phyloP scores from a whole-genome alignment of 2,113 vertebrate species.

The Todiramphus chloris region DNA sequence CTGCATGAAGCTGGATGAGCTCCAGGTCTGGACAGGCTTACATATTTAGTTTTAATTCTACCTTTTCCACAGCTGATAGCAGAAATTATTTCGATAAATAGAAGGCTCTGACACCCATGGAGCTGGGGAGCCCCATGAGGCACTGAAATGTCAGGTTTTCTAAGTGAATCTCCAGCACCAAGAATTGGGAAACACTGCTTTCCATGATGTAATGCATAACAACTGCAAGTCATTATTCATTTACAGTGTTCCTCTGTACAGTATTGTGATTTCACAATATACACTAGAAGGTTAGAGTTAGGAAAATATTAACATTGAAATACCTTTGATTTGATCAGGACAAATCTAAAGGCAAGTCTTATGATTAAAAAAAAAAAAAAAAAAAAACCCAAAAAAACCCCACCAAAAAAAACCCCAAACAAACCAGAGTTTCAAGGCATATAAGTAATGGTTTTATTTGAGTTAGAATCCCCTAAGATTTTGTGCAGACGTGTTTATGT shows the following conservation, averaged over 20 bases:
- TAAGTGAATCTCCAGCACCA: not conserved
- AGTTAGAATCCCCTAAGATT: slow-evolving; percentile 2
- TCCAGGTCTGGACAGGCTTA: slow-evolving; percentile 5
- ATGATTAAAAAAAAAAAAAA: not conserved
- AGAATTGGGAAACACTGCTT: not conserved
- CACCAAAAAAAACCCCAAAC: too few relatives aligned
- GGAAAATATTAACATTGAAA: slow-evolving; percentile 30
- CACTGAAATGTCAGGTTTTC: not conserved
- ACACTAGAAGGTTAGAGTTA: not conserved
- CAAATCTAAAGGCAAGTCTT: slow-evolving; percentile 14
- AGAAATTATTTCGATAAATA: slow-evolving; percentile 42
- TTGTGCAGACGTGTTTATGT: slow-evolving; percentile 18
- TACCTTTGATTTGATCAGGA: slow-evolving; percentile 2
- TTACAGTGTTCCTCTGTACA: not conserved
- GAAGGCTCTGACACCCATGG: not conserved
- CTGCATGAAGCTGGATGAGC: not conserved
- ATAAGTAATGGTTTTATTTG: slow-evolving; percentile 8
- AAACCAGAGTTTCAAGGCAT: not conserved
- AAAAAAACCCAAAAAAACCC: not conserved
- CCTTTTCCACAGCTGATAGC: slow-evolving; percentile 41
- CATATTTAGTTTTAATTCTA: slow-evolving; percentile 34
- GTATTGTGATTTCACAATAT: slow-evolving; percentile 20
- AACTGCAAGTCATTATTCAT: slow-evolving; percentile 14
- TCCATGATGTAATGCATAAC: slow-evolving; percentile 12
- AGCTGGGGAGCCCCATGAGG: not conserved